Evolutionary conservation across 2,113 vertebrate species (phyloP).

Genomic region (Lucifuga dentata): DNA sequence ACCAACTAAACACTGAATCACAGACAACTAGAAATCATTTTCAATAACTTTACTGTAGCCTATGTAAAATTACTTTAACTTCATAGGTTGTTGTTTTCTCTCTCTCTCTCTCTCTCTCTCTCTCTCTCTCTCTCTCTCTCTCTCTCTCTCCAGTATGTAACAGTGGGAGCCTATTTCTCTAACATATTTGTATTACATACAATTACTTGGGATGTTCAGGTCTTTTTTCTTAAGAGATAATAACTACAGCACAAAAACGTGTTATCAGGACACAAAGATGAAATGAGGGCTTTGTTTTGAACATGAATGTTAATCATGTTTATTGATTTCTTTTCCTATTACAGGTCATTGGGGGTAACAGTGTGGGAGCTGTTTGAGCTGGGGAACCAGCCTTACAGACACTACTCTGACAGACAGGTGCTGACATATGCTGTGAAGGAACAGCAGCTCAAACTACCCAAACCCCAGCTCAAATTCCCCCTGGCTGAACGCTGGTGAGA

Average conservation of each 20-base stretch:
- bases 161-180: too few species aligned
- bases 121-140: too few species aligned
- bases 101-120: too few species aligned
- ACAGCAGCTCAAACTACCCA: slow-evolving; percentile 95
- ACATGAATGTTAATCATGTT: background rate
- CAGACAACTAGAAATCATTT: too few species aligned
- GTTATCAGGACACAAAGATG: background rate
- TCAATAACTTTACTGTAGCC: too few species aligned
- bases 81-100: too few species aligned
- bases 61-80: too few species aligned
- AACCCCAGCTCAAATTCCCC: slow-evolving; percentile 89
- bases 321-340: slow-evolving; percentile 23
- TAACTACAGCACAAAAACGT: background rate
- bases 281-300: slow-evolving; percentile 1
- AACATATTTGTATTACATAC: too few species aligned
- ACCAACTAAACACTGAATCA: too few species aligned
- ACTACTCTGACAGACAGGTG: slow-evolving; percentile 95
- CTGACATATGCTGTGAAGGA: slow-evolving; percentile 94
- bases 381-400: slow-evolving; percentile 92
- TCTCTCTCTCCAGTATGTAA: too few species aligned
- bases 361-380: slow-evolving; percentile 97
- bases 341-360: slow-evolving; percentile 94
- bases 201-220: too few species aligned
- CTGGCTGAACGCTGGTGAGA: slow-evolving; percentile 95
- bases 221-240: too few species aligned